Percentiles rank a stretch among this genome's conserved stretches.
Conservation (phyloP, 2,888 invertebrate species). For the Chelonus formosanus region DNA sequence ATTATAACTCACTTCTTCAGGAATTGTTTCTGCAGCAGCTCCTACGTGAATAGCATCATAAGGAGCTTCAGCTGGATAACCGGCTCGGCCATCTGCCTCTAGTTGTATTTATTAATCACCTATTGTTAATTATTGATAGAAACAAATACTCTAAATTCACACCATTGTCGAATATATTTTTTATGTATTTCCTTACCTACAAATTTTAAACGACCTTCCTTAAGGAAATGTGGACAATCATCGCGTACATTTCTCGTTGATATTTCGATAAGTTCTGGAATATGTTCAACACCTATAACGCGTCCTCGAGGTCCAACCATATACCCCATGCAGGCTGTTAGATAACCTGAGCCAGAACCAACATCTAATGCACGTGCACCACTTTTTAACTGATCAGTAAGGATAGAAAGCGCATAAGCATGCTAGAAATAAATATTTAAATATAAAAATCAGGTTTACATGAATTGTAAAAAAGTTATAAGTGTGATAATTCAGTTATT, state of each 20-base stretch:
- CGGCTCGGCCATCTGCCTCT: conserved; percentile 91
- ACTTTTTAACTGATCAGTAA: conserved; percentile 76
- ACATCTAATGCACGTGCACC: conserved; percentile 69
- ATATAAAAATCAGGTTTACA: too few species aligned
- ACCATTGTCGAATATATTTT: conserved; percentile 5
- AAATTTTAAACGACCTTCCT: conserved; percentile 56
- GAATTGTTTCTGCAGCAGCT: conserved; percentile 83
- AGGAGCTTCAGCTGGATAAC: conserved; percentile 78
- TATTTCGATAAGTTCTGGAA: conserved; percentile 66
- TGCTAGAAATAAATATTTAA: conserved; percentile 71
- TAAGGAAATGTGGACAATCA: conserved; percentile 54
- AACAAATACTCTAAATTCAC: conserved; percentile 15
- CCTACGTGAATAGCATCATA: conserved; percentile 95
- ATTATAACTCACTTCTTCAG: conserved; percentile 72
- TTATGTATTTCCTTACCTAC: conserved; percentile 49
- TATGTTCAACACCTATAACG: conserved; percentile 69
- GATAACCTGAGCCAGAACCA: conserved; percentile 70
- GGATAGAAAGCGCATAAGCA: conserved; percentile 87
- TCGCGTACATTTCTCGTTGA: conserved; percentile 67
- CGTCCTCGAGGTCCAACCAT: conserved; percentile 68
- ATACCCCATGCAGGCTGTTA: conserved; percentile 69
- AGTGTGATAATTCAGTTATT: background rate
- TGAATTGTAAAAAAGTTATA: too few species aligned
- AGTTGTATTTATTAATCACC: conserved; percentile 51
- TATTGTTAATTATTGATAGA: conserved; percentile 28